Conservation (phyloP, 2,888 invertebrate genomes). For the Phragmatobia fuliginosa region DNA sequence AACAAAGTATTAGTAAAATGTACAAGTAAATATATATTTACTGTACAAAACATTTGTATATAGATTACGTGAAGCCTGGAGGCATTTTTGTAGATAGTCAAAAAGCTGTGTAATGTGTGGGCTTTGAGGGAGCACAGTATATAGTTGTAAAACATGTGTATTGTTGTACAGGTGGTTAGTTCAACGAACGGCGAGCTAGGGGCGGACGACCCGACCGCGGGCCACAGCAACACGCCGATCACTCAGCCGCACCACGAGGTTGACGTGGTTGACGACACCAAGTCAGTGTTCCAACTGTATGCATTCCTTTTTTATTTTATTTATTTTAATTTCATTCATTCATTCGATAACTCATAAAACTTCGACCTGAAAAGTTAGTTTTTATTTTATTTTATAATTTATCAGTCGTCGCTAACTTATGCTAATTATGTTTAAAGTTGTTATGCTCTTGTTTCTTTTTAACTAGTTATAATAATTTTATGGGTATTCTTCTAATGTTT, state of each 20-base stretch:
- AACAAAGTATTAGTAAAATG: background rate
- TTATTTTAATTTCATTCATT: slow-evolving; percentile 43
- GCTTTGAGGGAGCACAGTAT: background rate
- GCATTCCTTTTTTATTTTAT: slow-evolving; percentile 69
- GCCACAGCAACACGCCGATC: slow-evolving; percentile 98
- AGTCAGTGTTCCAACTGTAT: slow-evolving; percentile 91
- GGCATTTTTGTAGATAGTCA: background rate
- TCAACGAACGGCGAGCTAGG: slow-evolving; percentile 98
- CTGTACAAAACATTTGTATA: background rate
- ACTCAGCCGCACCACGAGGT: slow-evolving; percentile 96
- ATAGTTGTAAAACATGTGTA: slow-evolving; percentile 15
- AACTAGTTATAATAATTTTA: background rate
- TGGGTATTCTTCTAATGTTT: no score
- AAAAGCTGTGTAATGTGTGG: background rate
- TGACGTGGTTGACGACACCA: slow-evolving; percentile 98
- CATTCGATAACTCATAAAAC: background rate
- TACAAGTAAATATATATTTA: background rate
- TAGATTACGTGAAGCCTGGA: background rate
- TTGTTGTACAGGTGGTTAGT: slow-evolving; percentile 93
- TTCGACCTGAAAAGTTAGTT: background rate
- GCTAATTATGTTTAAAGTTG: no score
- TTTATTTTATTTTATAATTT: background rate
- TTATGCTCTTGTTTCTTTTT: no score
- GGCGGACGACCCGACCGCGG: slow-evolving; percentile 97
- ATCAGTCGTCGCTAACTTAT: background rate